These are phyloP conservation scores for Cephus sareptanus DNA, from an alignment of 2,888 invertebrate species.

Conservation along the genomic window DNA sequence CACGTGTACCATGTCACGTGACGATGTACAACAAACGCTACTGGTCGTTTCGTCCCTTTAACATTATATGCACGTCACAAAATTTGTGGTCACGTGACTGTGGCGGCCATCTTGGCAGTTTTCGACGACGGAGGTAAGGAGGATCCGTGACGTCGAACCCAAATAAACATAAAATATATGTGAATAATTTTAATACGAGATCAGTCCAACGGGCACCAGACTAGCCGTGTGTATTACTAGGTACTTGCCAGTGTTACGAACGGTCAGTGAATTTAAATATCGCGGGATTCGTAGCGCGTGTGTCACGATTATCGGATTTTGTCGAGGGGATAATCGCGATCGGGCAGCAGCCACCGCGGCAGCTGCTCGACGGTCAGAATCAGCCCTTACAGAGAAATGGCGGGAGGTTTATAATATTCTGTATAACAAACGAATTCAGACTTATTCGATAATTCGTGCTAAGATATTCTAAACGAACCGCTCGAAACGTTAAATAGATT, in stretches of 20 bases:
- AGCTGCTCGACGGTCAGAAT: conserved; percentile 47
- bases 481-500: not conserved
- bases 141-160: conserved; percentile 55
- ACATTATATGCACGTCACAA: conserved; percentile 52
- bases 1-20: conserved; percentile 47
- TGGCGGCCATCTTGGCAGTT: conserved; percentile 56
- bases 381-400: conserved; percentile 18
- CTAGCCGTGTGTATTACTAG: conserved; percentile 3
- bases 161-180: conserved; percentile 55
- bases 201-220: conserved; percentile 8
- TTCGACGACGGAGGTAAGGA: conserved; percentile 56
- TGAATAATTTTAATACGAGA: conserved; percentile 36
- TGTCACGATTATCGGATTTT: conserved; percentile 39
- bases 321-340: conserved; percentile 43
- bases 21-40: conserved; percentile 36
- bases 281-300: conserved; percentile 43
- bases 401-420: conserved; percentile 1
- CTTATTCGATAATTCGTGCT: not conserved
- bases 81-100: conserved; percentile 57
- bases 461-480: not conserved
- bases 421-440: conserved; percentile 18
- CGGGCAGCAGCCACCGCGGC: conserved; percentile 44
- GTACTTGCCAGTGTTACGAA: conserved; percentile 19
- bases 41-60: conserved; percentile 50
- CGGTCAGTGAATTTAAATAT: conserved; percentile 54